These are phyloP conservation scores for Pedetes capensis DNA, from an alignment of 2,113 vertebrate genomes.

Conservation along the genomic window DNA sequence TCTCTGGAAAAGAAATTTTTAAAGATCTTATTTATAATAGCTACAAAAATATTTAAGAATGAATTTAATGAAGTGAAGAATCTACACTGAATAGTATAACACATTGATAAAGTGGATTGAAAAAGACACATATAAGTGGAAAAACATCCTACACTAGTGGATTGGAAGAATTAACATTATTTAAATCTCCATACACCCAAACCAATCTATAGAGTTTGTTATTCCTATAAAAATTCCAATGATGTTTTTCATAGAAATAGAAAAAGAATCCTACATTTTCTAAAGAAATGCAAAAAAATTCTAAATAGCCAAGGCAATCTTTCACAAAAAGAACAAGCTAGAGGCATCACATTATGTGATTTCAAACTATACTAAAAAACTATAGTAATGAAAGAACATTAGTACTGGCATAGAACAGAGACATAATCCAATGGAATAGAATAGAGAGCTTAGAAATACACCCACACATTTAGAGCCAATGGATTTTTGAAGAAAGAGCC, in stretches of 20 bases:
- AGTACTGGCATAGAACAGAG: not conserved
- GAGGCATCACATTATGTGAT: not conserved
- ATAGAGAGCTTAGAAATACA: not conserved
- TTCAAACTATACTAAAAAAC: not conserved
- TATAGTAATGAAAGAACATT: not conserved
- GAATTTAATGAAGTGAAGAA: not conserved
- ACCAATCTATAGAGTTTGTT: too few species aligned
- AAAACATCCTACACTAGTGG: not conserved
- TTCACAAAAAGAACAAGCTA: not conserved
- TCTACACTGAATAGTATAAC: too few species aligned
- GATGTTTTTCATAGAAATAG: too few species aligned
- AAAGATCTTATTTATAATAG: not conserved
- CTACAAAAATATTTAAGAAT: not conserved
- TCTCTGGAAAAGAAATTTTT: not conserved
- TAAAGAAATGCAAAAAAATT: too few species aligned
- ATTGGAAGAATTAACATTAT: not conserved
- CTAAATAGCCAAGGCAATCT: too few species aligned
- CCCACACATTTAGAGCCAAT: too few species aligned
- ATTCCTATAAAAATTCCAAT: too few species aligned
- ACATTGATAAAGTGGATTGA: not conserved
- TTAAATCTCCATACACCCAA: not conserved
- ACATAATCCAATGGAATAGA: not conserved
- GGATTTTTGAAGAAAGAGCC: too few species aligned
- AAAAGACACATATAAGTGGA: not conserved
- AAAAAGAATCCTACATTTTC: too few species aligned